A percentile compares a stretch with the other conserved stretches of the same genome.
These are phyloP conservation scores for Trilocha varians DNA, from an alignment of 2,888 invertebrate species.

Conservation along the genomic window DNA sequence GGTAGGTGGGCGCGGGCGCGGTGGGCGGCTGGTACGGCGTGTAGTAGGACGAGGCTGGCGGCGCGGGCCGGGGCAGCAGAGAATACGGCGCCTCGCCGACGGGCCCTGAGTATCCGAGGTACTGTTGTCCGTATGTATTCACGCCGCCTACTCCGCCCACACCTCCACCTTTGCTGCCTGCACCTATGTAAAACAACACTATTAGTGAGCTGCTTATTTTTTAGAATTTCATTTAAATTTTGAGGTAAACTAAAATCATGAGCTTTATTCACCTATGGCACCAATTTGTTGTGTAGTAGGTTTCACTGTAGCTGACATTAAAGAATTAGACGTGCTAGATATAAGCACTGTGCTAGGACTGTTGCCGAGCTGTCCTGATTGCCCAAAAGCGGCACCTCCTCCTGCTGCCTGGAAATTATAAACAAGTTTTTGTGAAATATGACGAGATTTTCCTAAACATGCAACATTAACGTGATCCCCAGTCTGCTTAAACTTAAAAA, in stretches of 20 bases:
- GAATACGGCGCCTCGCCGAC: constrained; percentile 62
- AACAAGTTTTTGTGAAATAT: too few species aligned
- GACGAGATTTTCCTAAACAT: too few species aligned
- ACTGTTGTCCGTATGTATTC: constrained; percentile 66
- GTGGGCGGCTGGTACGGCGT: constrained; percentile 61
- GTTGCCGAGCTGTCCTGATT: constrained; percentile 84
- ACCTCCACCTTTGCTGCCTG: constrained; percentile 55
- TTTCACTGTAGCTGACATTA: constrained; percentile 92
- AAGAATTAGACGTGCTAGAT: constrained; percentile 88
- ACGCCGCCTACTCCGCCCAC: constrained; percentile 54
- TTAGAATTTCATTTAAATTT: too few species aligned
- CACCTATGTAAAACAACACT: too few species aligned
- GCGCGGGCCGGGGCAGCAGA: constrained; percentile 59
- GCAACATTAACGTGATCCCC: too few species aligned
- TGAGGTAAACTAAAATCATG: constrained; percentile 4
- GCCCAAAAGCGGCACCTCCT: constrained; percentile 81
- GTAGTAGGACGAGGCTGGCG: constrained; percentile 64
- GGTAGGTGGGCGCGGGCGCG: constrained; percentile 76
- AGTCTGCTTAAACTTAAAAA: too few species aligned
- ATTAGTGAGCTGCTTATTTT: too few species aligned
- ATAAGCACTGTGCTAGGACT: constrained; percentile 92
- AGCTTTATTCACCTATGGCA: constrained; percentile 77
- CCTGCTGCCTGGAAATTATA: constrained; percentile 49
- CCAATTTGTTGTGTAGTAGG: constrained; percentile 87
- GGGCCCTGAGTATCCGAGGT: constrained; percentile 60